Percentiles rank a stretch among this genome's conserved stretches.
Conservation (phyloP, 1,140 invertebrate species). For the Sycobia sp. region DNA sequence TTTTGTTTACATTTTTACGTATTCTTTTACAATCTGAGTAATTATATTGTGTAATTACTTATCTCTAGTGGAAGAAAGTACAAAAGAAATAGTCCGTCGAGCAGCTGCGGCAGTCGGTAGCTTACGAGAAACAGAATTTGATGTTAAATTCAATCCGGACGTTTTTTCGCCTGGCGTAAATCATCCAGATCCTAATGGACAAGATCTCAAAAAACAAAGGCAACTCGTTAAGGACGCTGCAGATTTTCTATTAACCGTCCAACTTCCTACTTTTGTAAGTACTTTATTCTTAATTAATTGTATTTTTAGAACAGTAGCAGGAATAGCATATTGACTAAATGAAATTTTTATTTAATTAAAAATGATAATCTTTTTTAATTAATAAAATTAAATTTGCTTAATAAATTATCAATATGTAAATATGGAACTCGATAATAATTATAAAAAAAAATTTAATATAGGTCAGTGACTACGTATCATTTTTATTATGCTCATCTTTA, state of each 20-base stretch:
- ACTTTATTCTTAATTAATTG: neutral
- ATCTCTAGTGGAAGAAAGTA: slow-evolving; percentile 79
- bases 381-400: neutral
- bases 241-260: slow-evolving; percentile 89
- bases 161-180: slow-evolving; percentile 93
- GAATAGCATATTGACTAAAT: neutral
- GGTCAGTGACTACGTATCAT: too few species aligned
- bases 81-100: slow-evolving; percentile 85
- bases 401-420: neutral
- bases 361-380: slow-evolving; percentile 3
- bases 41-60: slow-evolving; percentile 18
- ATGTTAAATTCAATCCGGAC: slow-evolving; percentile 97
- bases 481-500: too few species aligned
- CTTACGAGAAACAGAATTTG: slow-evolving; percentile 91
- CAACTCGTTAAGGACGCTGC: slow-evolving; percentile 93
- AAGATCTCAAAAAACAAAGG: slow-evolving; percentile 79
- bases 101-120: slow-evolving; percentile 91
- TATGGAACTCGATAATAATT: too few species aligned
- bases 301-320: neutral
- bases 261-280: slow-evolving; percentile 92
- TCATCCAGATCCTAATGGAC: slow-evolving; percentile 75
- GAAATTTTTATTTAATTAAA: neutral
- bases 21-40: slow-evolving; percentile 1
- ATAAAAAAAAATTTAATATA: too few species aligned
- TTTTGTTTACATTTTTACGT: slow-evolving; percentile 13